Conservation (phyloP, 2,113 vertebrate genomes). For the Chaetorhynchus papuensis region DNA sequence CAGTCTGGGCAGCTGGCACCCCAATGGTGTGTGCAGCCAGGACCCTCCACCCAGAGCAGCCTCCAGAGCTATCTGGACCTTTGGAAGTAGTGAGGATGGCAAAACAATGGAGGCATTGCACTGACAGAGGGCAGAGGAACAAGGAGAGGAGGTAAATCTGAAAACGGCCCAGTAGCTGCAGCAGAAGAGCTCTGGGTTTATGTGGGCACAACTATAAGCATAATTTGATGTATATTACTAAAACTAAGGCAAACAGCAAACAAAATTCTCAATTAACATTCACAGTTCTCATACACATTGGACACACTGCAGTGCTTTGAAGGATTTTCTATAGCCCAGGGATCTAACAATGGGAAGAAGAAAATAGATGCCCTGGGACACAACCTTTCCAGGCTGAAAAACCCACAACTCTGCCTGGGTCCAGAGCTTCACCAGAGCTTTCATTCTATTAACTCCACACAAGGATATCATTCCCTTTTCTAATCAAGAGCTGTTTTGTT, state of each 20-base stretch:
- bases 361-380: not conserved
- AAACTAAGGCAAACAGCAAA: not conserved
- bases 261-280: not conserved
- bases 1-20: not conserved
- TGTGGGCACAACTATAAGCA: not conserved
- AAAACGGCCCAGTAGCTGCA: not conserved
- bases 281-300: not conserved
- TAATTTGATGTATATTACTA: not conserved
- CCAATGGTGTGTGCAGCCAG: accelerated
- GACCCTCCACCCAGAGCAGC: not conserved
- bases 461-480: not conserved
- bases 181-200: not conserved
- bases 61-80: not conserved
- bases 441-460: not conserved
- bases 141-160: not conserved
- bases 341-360: not conserved
- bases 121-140: not conserved
- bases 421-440: not conserved
- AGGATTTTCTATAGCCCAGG: not conserved
- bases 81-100: not conserved
- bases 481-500: not conserved
- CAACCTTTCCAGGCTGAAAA: not conserved
- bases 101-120: not conserved
- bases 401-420: not conserved
- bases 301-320: not conserved